Evolutionary conservation across 2,113 vertebrate species (phyloP).

Genomic region (Corythoichthys intestinalis): DNA sequence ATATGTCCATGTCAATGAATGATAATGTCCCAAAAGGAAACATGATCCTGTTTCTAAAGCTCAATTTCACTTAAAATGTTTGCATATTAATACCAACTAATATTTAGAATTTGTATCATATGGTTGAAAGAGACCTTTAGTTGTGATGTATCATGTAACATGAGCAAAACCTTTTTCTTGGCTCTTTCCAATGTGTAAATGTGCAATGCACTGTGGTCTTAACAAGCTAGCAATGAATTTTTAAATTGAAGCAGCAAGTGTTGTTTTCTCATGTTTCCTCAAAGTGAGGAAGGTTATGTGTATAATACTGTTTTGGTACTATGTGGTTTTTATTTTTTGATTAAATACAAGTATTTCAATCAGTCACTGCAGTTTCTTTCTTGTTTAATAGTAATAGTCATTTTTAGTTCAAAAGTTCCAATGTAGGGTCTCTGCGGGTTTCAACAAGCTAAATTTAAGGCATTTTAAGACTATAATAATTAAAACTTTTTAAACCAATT

Average conservation of each 20-base stretch:
- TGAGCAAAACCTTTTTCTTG: too few species aligned
- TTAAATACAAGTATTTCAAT: not conserved
- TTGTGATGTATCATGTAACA: too few species aligned
- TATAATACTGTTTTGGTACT: conserved; percentile 20
- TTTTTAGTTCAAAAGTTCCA: too few species aligned
- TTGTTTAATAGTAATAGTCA: not conserved
- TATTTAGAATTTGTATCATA: not conserved
- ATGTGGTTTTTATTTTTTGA: not conserved
- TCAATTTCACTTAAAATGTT: not conserved
- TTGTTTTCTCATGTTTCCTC: conserved; percentile 63
- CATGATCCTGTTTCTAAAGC: not conserved
- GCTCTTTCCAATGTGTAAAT: conserved; percentile 13
- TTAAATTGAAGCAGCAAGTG: conserved; percentile 49
- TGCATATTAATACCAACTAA: not conserved
- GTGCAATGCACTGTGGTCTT: conserved; percentile 58
- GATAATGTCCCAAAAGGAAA: not conserved
- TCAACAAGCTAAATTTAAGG: too few species aligned
- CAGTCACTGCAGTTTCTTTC: not conserved
- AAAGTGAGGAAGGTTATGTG: conserved; percentile 61
- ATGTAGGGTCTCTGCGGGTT: too few species aligned
- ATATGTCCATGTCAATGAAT: too few species aligned
- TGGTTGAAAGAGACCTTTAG: not conserved
- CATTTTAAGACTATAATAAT: too few species aligned
- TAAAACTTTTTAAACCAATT: too few species aligned
- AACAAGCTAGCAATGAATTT: conserved; percentile 29